Evolutionary conservation across 2,888 invertebrate species (phyloP).

Genomic region (Drosophila tanythrix): DNA sequence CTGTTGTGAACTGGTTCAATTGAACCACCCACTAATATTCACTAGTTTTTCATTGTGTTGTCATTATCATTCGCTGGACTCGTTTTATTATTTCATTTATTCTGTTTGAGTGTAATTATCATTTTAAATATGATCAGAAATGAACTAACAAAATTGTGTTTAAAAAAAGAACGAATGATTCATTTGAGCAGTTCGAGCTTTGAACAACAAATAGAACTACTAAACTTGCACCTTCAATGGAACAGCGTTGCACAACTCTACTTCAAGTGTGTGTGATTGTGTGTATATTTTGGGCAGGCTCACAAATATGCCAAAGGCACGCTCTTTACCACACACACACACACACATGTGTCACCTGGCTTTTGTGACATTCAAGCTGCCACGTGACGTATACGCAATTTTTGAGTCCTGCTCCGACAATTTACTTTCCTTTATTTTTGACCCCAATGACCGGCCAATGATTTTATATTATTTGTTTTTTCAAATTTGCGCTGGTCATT

Average conservation of each 20-base stretch:
- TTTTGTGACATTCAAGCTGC: slow-evolving; percentile 53
- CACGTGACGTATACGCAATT: slow-evolving; percentile 70
- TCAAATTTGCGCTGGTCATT: slow-evolving; percentile 10
- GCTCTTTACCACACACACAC: slow-evolving; percentile 42
- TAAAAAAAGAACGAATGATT: not conserved
- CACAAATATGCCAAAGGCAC: slow-evolving; percentile 73
- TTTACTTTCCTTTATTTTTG: slow-evolving; percentile 20
- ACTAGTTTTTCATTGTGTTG: not conserved
- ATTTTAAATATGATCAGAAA: not conserved
- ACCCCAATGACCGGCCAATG: slow-evolving; percentile 38
- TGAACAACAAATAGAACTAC: not conserved
- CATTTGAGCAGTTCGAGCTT: not conserved
- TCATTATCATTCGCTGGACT: not conserved
- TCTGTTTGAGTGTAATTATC: not conserved
- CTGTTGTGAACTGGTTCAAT: not conserved
- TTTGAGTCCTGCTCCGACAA: slow-evolving; percentile 36
- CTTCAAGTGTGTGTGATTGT: slow-evolving; percentile 8
- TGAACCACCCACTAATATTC: not conserved
- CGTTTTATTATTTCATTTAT: not conserved
- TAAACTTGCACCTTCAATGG: not conserved
- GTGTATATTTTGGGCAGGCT: slow-evolving; percentile 20
- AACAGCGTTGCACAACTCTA: not conserved
- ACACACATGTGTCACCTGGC: slow-evolving; percentile 19
- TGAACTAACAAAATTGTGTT: not conserved
- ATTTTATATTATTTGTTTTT: slow-evolving; percentile 23